Base-by-base conservation (phyloP, 2,797 vertebrate species). In the Artibeus lituratus region DNA sequence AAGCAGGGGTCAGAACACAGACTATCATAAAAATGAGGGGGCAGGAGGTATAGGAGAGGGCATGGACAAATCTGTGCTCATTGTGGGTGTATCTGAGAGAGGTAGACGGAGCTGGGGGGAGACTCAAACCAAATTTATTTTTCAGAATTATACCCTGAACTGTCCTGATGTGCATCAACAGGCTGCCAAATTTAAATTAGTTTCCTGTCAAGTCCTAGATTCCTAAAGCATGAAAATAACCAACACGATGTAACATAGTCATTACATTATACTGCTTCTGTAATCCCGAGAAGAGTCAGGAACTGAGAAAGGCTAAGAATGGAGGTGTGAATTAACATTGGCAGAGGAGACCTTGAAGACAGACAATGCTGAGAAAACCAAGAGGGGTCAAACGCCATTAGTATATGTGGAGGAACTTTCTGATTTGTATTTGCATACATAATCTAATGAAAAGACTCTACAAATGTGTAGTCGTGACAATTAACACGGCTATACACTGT, bases 121-220 rank as follows among this genome's bases (percentile, higher is more conserved):
- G 78, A 88, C 42, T 83, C 35, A 90, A 81, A n/a, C 19, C 22
- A 84, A 84, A 70, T 62, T 80, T 90, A 37, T 87, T 57, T 87
- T 91, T 82, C 32, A 32, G 78, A 94, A 74, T 57, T 95, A 47
- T 83, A 32, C 81, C 87, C 80, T 42, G 55, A 76, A 86, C 6
- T 69, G 15, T 72, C 78, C 86, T 53, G 85, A 32, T 76, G 26
- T 90, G 59, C 84, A 14, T 55, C 44, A 93, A 49, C 14, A 77
- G 57, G 29, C 22, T 93, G 76, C 76, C 89, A 81, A 59, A 59
- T 86, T 90, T 55, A 87, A 95, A 97, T 95, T 81, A 65, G 76
- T 93, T 96, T 93, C 47, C 74, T 39, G 16, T 65, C 76, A 84
- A 96, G 67, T 73, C 86, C 86, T 72, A 73, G 55, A 51, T 57